Evolutionary conservation across 2,888 invertebrate genomes (phyloP).

Genomic region (Diarsia rubi): DNA sequence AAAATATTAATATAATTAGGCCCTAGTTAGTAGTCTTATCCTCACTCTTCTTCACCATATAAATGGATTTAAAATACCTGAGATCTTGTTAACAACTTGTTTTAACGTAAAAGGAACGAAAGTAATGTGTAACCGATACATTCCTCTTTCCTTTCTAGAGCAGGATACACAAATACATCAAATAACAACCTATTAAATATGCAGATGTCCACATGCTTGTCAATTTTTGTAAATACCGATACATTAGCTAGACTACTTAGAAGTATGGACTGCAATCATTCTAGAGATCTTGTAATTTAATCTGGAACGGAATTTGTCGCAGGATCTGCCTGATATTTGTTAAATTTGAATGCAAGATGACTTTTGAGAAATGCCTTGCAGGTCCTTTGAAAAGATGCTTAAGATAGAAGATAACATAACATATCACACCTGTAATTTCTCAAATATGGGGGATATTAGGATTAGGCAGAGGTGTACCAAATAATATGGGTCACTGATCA

Average conservation of each 20-base stretch:
- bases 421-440: too few relatives aligned
- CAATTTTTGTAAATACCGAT: slow-evolving; percentile 8
- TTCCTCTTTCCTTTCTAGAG: slow-evolving; percentile 30
- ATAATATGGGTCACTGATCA: too few relatives aligned
- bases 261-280: not conserved
- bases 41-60: not conserved
- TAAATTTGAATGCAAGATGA: not conserved
- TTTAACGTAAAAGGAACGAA: slow-evolving; percentile 31
- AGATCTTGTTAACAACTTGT: slow-evolving; percentile 6
- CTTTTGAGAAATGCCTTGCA: not conserved
- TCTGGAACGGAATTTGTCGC: not conserved
- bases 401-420: too few relatives aligned
- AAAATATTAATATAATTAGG: too few relatives aligned
- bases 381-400: not conserved
- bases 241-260: not conserved
- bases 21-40: not conserved
- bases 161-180: slow-evolving; percentile 36
- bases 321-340: not conserved
- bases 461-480: too few relatives aligned
- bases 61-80: not conserved
- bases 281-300: not conserved
- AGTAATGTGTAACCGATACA: slow-evolving; percentile 39
- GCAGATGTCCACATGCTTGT: slow-evolving; percentile 13
- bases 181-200: slow-evolving; percentile 33
- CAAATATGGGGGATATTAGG: too few relatives aligned